Evolutionary conservation across 2,797 vertebrate species (phyloP).

Genomic region (Peromyscus nudipes): DNA sequence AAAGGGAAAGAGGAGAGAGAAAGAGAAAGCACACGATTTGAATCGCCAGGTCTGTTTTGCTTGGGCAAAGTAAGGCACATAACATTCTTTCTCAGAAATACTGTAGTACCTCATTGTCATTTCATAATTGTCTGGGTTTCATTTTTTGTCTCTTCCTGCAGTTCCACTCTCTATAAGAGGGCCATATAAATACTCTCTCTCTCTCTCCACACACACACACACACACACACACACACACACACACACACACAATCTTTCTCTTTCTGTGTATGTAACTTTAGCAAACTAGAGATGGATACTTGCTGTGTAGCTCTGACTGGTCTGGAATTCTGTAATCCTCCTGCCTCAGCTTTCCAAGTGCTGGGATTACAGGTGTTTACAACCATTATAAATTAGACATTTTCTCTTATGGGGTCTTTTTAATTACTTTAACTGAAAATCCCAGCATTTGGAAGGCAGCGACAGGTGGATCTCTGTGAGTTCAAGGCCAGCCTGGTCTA

Average conservation of each 20-base stretch:
- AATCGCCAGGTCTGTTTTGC: neutral
- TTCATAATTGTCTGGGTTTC: slow-evolving; percentile 29
- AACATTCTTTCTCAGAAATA: slow-evolving; percentile 40
- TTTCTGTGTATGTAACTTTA: neutral
- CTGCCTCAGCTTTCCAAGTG: neutral
- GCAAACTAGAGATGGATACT: neutral
- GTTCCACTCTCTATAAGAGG: neutral
- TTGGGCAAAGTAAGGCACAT: neutral
- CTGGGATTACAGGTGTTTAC: neutral
- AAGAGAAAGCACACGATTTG: neutral
- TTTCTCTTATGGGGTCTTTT: slow-evolving; percentile 38
- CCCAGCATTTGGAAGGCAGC: too few species aligned
- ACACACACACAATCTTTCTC: too few species aligned
- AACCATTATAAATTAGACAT: slow-evolving; percentile 21
- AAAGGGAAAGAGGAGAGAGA: too few species aligned
- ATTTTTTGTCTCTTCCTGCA: slow-evolving; percentile 19
- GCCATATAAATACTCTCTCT: neutral
- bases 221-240: too few species aligned
- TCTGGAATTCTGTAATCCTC: neutral
- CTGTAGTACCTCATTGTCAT: neutral
- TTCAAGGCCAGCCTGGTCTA: too few species aligned
- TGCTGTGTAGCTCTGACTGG: neutral
- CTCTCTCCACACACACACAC: neutral
- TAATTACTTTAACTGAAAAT: slow-evolving; percentile 29
- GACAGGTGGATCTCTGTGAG: neutral